Conservation (phyloP, 2,888 invertebrate genomes). For the Pseudanteris insignis region DNA sequence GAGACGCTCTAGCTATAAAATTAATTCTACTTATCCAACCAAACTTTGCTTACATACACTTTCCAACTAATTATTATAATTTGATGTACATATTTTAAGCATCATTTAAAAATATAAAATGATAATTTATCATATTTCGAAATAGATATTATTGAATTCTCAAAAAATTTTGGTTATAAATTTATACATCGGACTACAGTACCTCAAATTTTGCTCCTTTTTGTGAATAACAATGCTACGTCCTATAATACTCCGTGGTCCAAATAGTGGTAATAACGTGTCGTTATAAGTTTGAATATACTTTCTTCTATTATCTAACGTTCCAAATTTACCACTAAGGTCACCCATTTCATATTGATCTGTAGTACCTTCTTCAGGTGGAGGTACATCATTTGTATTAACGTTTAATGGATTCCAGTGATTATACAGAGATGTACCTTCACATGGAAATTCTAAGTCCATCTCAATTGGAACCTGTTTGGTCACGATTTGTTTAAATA, state of each 20-base stretch:
- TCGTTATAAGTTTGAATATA: constrained; percentile 77
- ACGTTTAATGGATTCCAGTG: constrained; percentile 87
- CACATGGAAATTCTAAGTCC: constrained; percentile 87
- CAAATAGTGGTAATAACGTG: constrained; percentile 82
- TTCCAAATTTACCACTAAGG: constrained; percentile 86
- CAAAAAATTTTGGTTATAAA: not conserved
- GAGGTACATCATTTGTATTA: constrained; percentile 72
- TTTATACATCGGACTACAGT: too few relatives aligned
- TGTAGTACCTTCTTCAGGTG: constrained; percentile 75
- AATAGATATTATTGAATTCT: not conserved
- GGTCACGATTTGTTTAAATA: too few relatives aligned
- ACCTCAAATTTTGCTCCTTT: constrained; percentile 68
- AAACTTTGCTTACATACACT: too few relatives aligned
- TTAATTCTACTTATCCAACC: too few relatives aligned
- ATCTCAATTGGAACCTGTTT: constrained; percentile 87
- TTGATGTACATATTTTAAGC: too few relatives aligned
- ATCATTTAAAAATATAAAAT: too few relatives aligned
- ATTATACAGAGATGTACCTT: constrained; percentile 81
- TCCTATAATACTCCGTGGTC: constrained; percentile 82
- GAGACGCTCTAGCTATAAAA: too few relatives aligned
- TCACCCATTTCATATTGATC: constrained; percentile 91
- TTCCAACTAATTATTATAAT: too few relatives aligned
- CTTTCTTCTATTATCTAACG: constrained; percentile 73
- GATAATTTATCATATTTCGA: too few relatives aligned
- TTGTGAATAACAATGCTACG: constrained; percentile 87